These are phyloP conservation scores for Scytalopus superciliaris DNA, from an alignment of 2,113 vertebrate genomes.

Conservation along the genomic window DNA sequence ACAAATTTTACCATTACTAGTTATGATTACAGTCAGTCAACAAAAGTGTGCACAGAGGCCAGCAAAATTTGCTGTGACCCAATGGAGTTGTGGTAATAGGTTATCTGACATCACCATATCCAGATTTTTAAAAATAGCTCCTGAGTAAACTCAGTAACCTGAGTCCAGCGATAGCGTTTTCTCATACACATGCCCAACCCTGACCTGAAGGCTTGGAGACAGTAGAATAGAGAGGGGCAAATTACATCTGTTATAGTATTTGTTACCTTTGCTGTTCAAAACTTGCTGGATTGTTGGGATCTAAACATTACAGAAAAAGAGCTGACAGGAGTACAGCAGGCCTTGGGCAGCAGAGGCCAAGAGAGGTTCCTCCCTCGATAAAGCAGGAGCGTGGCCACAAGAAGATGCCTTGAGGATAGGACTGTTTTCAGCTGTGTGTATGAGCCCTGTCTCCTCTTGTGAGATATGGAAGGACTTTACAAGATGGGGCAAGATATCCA, in stretches of 20 bases:
- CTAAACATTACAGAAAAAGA: too few relatives aligned
- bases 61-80: not conserved
- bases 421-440: too few relatives aligned
- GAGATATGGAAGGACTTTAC: too few relatives aligned
- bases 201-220: accelerated
- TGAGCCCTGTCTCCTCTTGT: too few relatives aligned
- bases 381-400: too few relatives aligned
- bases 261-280: not conserved
- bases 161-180: not conserved
- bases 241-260: accelerated
- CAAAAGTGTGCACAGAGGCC: not conserved
- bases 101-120: not conserved
- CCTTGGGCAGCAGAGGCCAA: too few relatives aligned
- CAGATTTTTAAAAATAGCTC: not conserved
- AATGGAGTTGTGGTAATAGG: accelerated
- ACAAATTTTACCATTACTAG: not conserved
- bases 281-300: not conserved
- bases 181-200: not conserved
- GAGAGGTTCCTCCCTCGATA: too few relatives aligned
- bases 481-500: too few relatives aligned
- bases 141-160: not conserved
- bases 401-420: too few relatives aligned
- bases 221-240: not conserved
- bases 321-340: too few relatives aligned
- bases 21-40: not conserved